Conservation (phyloP, 2,888 invertebrate genomes). For the Rhamphomyia laevipes region DNA sequence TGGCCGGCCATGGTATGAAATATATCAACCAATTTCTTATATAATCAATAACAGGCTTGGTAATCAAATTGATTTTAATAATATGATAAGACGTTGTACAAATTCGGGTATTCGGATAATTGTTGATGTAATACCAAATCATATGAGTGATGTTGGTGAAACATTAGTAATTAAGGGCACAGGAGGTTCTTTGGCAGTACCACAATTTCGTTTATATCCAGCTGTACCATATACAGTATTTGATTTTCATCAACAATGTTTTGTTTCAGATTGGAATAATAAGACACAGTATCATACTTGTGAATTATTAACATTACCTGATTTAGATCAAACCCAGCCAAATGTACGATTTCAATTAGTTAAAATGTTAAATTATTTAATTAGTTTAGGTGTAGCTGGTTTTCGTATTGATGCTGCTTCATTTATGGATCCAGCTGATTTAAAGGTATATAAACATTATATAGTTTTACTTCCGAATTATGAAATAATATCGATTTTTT, state of each 20-base stretch:
- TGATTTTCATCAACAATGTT: conserved; percentile 3
- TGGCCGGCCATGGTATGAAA: conserved; percentile 61
- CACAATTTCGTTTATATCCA: conserved; percentile 3
- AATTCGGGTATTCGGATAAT: conserved; percentile 2
- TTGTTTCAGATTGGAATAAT: conserved; percentile 1
- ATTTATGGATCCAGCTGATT: conserved; percentile 10
- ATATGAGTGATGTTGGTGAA: background rate
- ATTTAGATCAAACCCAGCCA: conserved; percentile 2
- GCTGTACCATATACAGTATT: conserved; percentile 1
- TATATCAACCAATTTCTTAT: conserved; percentile 8
- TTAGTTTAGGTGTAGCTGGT: conserved; percentile 4
- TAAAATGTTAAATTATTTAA: conserved; percentile 2
- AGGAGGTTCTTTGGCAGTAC: background rate
- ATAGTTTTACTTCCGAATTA: too few relatives aligned
- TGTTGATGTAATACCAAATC: conserved; percentile 4
- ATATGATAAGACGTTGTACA: conserved; percentile 6
- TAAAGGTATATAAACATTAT: conserved; percentile 1
- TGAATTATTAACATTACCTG: conserved; percentile 2
- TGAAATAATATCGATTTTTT: background rate
- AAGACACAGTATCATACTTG: conserved; percentile 1
- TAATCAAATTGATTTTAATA: background rate
- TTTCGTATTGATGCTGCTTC: conserved; percentile 7
- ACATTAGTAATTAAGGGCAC: background rate
- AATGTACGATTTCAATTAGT: conserved; percentile 3
- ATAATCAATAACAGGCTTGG: conserved; percentile 3